These are phyloP conservation scores for Mythimna ferrago DNA, from an alignment of 2,888 invertebrate genomes.

Conservation along the genomic window DNA sequence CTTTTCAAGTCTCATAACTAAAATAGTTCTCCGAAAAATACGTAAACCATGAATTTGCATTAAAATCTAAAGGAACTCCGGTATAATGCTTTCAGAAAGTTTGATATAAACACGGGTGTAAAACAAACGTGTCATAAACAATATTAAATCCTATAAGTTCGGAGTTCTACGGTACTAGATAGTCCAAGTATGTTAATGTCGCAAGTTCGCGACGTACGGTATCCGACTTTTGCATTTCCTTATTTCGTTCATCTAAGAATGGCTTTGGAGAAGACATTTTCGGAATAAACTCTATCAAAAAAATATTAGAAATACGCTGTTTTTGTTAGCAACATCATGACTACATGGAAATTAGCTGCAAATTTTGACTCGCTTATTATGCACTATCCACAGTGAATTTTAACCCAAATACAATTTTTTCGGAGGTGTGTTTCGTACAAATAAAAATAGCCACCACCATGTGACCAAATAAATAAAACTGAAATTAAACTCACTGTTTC, in stretches of 20 bases:
- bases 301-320: too few relatives aligned
- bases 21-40: constrained; percentile 53
- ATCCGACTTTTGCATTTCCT: constrained; percentile 82
- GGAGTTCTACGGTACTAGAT: constrained; percentile 64
- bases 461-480: too few relatives aligned
- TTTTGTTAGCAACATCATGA: too few relatives aligned
- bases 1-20: constrained; percentile 19
- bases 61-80: constrained; percentile 59
- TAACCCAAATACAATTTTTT: too few relatives aligned
- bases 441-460: too few relatives aligned
- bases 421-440: too few relatives aligned
- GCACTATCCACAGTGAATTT: too few relatives aligned
- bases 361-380: too few relatives aligned
- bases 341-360: too few relatives aligned
- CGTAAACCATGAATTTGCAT: constrained; percentile 51
- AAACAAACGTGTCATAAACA: constrained; percentile 88
- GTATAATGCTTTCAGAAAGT: constrained; percentile 74
- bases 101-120: constrained; percentile 81
- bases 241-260: constrained; percentile 57
- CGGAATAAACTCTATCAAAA: neutral
- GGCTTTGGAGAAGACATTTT: constrained; percentile 36
- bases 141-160: constrained; percentile 83
- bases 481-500: too few relatives aligned
- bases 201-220: constrained; percentile 79
- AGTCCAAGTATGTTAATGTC: constrained; percentile 79